These are phyloP conservation scores for Asbolus verrucosus DNA, from an alignment of 1,140 invertebrate genomes.

Conservation along the genomic window DNA sequence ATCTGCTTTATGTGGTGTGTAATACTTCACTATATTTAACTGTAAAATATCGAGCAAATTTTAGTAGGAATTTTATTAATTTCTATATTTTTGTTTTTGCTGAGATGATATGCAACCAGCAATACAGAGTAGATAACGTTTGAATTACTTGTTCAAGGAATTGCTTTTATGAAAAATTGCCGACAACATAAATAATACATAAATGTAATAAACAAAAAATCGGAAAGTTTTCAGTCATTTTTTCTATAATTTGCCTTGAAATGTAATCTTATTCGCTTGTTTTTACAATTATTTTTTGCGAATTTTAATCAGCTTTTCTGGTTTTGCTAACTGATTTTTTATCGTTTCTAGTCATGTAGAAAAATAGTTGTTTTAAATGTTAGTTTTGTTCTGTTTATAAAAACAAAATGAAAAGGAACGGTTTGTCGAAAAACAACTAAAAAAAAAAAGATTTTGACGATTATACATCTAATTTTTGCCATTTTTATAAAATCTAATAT, in stretches of 20 bases:
- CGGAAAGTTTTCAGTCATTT: no score
- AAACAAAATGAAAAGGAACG: no score
- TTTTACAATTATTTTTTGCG: background rate
- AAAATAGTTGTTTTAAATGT: no score
- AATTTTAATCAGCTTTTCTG: background rate
- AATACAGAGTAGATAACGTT: background rate
- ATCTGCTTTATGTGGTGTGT: conserved; percentile 19
- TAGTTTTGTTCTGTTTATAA: no score
- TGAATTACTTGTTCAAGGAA: background rate
- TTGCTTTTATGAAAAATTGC: background rate
- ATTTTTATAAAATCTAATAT: no score
- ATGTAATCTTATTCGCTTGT: background rate
- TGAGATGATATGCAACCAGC: background rate
- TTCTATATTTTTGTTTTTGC: no score
- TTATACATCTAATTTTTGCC: no score
- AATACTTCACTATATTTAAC: conserved; percentile 22
- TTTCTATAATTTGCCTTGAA: background rate
- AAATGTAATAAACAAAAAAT: no score
- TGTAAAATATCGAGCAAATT: background rate
- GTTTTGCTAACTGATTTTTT: no score
- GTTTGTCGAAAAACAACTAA: no score
- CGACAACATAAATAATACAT: background rate
- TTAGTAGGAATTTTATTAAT: background rate
- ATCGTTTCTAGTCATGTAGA: no score
- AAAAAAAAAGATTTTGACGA: no score